Conservation (phyloP, 2,888 invertebrate species). For the Mesoligia furuncula region DNA sequence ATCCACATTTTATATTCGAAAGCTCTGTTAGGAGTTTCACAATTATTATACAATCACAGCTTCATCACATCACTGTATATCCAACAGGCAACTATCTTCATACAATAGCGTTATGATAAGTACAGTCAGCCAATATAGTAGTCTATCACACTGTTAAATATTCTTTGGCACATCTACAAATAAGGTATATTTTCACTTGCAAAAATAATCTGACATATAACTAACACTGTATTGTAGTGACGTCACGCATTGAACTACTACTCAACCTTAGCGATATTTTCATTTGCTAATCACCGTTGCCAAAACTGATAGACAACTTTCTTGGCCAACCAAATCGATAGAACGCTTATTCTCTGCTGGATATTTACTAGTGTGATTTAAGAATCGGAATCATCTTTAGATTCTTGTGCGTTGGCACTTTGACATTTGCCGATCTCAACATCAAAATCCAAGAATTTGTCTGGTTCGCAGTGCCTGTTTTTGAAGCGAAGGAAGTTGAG, state of each 20-base stretch:
- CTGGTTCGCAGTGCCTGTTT: slow-evolving; percentile 79
- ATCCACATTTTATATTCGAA: slow-evolving; percentile 22
- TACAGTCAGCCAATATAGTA: slow-evolving; percentile 4
- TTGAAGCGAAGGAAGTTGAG: slow-evolving; percentile 82
- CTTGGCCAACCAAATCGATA: background rate
- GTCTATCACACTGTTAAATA: background rate
- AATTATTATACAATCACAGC: slow-evolving; percentile 50
- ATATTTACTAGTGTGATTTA: slow-evolving; percentile 40
- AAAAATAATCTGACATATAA: slow-evolving; percentile 13
- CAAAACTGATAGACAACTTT: background rate
- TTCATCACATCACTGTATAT: slow-evolving; percentile 14
- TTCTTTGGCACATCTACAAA: slow-evolving; percentile 7
- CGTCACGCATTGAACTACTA: background rate
- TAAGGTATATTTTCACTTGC: background rate
- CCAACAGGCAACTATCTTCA: slow-evolving; percentile 7
- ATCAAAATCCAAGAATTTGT: slow-evolving; percentile 76
- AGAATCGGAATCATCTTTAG: slow-evolving; percentile 71
- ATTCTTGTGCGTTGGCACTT: slow-evolving; percentile 45
- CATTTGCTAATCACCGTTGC: background rate
- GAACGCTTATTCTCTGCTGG: slow-evolving; percentile 9
- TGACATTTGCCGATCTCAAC: slow-evolving; percentile 72
- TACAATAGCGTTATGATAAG: background rate
- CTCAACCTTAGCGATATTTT: background rate
- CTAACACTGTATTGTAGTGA: background rate
- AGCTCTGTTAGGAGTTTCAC: slow-evolving; percentile 4